Evolutionary conservation across 2,797 vertebrate species (phyloP), one percentile per base, ranked within the genome.

Genomic region (Valencia hispanica): DNA sequence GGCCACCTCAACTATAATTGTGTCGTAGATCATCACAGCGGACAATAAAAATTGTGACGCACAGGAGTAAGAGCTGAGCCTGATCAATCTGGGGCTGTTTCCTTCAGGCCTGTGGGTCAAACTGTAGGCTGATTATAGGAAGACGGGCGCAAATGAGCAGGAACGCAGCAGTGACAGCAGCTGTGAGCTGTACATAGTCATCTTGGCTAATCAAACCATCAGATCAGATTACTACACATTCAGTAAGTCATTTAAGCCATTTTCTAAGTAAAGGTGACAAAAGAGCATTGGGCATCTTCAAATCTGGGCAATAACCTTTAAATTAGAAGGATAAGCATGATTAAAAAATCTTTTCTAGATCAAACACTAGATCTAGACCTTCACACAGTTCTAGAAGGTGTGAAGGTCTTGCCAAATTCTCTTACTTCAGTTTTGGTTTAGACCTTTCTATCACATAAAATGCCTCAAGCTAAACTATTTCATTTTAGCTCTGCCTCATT

Each of bases 1-100:
- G 88, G 91, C 88, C 86, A 84, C 81, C 77, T 81, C 79, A 34
- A 83, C 88, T 88, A n/a, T n/a, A 88, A 89, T 90, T 90, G 87
- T 84, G 89, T 90, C 90, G 85, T 91, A 90, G 87, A 92, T 93
- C 85, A 91, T 65, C 69, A 80, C 80, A 59, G 82, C 5, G 61
- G 86, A 89, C 90, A 86, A 89, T 88, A 87, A 91, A 93, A 85
- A 79, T 80, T 84, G 72, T 88, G 87, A 88, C 85, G 78, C 83
- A 84, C 79, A 68, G 14, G 11, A 79, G 84, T 79, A 45, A 43
- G 55, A 87, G 79, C 81, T 34, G 72, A 75, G 85, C 57, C 83
- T 83, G 84, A 92, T 91, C 88, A 88, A 89, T 92, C 84, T 77
- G 84, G 72, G 61, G 72, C 81, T 79, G 81, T 82, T 77, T 74